Base-by-base conservation (phyloP, 2,888 invertebrate genomes). In the Machimus rusticus region DNA sequence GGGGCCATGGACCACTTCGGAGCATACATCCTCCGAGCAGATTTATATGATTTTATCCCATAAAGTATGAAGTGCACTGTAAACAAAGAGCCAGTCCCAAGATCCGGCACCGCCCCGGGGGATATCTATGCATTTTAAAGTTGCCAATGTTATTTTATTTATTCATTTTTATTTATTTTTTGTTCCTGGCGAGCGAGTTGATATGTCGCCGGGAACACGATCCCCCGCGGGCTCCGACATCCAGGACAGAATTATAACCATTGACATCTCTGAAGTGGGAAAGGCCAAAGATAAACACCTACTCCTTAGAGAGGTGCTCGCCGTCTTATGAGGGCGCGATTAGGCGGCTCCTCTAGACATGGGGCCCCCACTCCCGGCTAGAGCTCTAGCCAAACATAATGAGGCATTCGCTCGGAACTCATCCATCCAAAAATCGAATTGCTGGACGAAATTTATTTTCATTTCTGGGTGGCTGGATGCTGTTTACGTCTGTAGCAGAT, bases 31-130 rank as follows among this genome's bases (percentile, higher is more conserved):
- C 31, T 55, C 31, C 31, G 43, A 55, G 8, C 31, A 81, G 81
- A 81, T 81, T 81, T 81, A 81, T 81, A 81, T 81, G 81, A 81
- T 55, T 81, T 81, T 81, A 81, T 81, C 81, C 34, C 81, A 81
- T 81, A 43, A 81, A 81, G 51, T 81, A 55, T 55, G 81, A 81
- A 51, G 81, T 37, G 76, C 76, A 76, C 37, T 76, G 76, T 81
- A 81, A 81, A 81, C 81, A 81, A 81, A 81, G 81, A 81, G 78
- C 39, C 51, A 51, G 51, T n/a, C 81, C 23, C 23, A 28, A 51
- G 43, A 81, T 81, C 81, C 81, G 81, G 81, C 81, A 31, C 81
- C 55, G 51, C 81, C 81, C 55, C 81, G 31, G 81, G 81, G 81
- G 81, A 81, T 81, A 55, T 81, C 81, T 51, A 81, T 81, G 81